phyloP scores from a whole-genome alignment of 2,888 invertebrate genomes.

The Panopea generosa region DNA sequence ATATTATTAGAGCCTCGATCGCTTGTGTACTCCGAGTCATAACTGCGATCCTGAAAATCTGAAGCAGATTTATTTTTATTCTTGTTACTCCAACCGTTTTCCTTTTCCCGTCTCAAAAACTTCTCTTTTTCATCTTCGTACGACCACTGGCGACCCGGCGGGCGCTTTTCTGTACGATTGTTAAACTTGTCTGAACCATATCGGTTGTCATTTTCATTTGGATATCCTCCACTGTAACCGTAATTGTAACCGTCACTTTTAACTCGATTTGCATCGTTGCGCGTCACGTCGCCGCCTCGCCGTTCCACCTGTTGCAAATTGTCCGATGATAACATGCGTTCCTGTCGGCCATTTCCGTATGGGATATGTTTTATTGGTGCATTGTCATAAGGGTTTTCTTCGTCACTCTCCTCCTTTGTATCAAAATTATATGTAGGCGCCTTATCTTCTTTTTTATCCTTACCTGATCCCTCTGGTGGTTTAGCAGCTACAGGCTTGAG shows the following conservation, averaged over 20 bases:
- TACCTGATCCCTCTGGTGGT: constrained; percentile 39
- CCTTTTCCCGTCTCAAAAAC: constrained; percentile 31
- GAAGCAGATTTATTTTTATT: constrained; percentile 37
- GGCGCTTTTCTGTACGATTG: not conserved
- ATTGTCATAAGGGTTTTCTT: constrained; percentile 66
- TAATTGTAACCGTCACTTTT: constrained; percentile 55
- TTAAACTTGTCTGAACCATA: constrained; percentile 11
- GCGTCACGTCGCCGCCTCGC: constrained; percentile 6
- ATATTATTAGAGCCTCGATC: constrained; percentile 26
- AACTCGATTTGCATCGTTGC: constrained; percentile 20
- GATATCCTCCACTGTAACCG: too few relatives aligned
- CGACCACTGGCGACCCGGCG: constrained; percentile 50
- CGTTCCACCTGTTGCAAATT: constrained; percentile 12
- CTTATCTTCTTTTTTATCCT: constrained; percentile 38
- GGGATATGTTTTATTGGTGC: not conserved
- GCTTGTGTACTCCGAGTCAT: constrained; percentile 23
- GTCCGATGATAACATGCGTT: constrained; percentile 41
- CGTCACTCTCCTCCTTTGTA: constrained; percentile 37
- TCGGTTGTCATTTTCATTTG: too few relatives aligned
- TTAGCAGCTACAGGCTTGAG: constrained; percentile 58
- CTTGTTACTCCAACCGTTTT: constrained; percentile 28
- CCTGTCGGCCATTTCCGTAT: constrained; percentile 7
- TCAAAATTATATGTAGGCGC: constrained; percentile 55
- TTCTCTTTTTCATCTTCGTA: constrained; percentile 59
- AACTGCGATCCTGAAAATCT: constrained; percentile 15